A percentile compares a stretch with the other conserved stretches of the same genome.
phyloP scores from a whole-genome alignment of 2,797 vertebrate species.

The Epinephelus malabaricus region DNA sequence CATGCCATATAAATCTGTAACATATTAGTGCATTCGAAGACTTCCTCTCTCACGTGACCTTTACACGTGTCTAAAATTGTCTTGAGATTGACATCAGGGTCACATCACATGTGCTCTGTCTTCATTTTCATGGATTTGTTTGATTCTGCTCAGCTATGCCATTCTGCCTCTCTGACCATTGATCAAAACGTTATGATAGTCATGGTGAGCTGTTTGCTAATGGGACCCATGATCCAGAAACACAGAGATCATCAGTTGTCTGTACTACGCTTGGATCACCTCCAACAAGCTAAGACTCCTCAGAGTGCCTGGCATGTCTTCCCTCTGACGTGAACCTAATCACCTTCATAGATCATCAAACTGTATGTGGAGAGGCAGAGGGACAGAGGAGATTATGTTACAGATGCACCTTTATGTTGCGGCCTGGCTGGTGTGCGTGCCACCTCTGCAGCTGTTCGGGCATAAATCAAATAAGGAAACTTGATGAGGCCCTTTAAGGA shows the following conservation, averaged over 20 bases:
- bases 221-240: constrained; percentile 10
- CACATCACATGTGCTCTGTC: constrained; percentile 15
- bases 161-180: constrained; percentile 21
- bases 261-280: constrained; percentile 21
- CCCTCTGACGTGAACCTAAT: constrained; percentile 56
- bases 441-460: constrained; percentile 78
- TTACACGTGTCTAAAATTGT: too few relatives aligned
- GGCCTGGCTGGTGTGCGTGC: constrained; percentile 54
- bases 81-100: background rate
- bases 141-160: background rate
- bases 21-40: background rate
- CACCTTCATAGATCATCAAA: constrained; percentile 65
- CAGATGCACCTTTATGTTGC: constrained; percentile 69
- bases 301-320: constrained; percentile 16
- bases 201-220: constrained; percentile 11
- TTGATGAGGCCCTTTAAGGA: constrained; percentile 62
- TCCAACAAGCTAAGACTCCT: constrained; percentile 15
- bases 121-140: constrained; percentile 26
- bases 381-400: constrained; percentile 58
- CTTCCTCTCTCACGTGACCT: background rate
- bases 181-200: constrained; percentile 42
- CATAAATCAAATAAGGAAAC: constrained; percentile 82
- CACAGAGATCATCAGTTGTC: constrained; percentile 36
- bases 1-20: background rate
- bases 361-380: constrained; percentile 41